Conservation (phyloP, 2,888 invertebrate genomes). For the Leptinotarsa tumamoca region DNA sequence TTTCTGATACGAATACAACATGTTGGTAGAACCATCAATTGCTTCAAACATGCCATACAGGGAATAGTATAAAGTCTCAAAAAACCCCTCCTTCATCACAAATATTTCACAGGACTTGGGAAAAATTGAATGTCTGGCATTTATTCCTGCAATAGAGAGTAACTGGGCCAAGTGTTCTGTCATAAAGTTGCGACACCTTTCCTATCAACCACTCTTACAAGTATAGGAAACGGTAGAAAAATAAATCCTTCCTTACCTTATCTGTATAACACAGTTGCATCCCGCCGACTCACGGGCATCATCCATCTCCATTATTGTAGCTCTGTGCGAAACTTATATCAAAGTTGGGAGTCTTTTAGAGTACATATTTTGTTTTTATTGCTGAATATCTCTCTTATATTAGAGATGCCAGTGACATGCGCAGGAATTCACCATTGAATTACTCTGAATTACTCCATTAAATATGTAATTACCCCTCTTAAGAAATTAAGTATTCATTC, state of each 20-base stretch:
- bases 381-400: neutral
- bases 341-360: slow-evolving; percentile 45
- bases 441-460: no score
- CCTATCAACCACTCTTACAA: slow-evolving; percentile 3
- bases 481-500: no score
- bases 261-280: slow-evolving; percentile 57
- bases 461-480: no score
- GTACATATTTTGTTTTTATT: slow-evolving; percentile 13
- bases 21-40: no score
- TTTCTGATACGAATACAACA: no score
- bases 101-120: neutral
- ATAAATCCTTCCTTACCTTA: slow-evolving; percentile 56
- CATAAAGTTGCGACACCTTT: neutral
- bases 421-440: no score
- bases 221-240: slow-evolving; percentile 25
- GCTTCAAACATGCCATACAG: no score
- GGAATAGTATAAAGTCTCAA: no score
- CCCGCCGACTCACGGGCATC: slow-evolving; percentile 50
- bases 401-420: no score
- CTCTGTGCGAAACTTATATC: slow-evolving; percentile 52
- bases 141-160: slow-evolving; percentile 12
- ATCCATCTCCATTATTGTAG: slow-evolving; percentile 57
- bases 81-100: no score
- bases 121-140: neutral
- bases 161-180: neutral